phyloP scores from a whole-genome alignment of 2,113 vertebrate species.

The Malaclemys terrapin region DNA sequence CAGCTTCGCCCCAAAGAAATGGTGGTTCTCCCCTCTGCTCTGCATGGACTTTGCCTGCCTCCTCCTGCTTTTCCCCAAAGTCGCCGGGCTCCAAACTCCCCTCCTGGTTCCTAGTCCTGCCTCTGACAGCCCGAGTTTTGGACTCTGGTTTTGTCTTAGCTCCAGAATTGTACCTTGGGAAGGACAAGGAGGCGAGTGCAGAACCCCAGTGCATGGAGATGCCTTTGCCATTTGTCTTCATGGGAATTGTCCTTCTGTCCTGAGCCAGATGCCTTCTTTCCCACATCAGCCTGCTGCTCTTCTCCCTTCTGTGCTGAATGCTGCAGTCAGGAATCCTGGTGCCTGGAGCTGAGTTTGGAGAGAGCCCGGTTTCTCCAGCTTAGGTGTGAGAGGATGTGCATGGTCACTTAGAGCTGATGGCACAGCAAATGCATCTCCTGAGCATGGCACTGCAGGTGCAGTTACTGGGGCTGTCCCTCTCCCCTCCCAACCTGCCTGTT shows the following conservation, averaged over 20 bases:
- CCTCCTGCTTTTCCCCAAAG: background rate
- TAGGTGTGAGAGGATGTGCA: background rate
- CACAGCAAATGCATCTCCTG: background rate
- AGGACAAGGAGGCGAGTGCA: background rate
- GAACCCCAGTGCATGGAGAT: background rate
- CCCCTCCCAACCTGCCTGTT: background rate
- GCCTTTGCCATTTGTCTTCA: background rate
- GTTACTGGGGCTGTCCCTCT: background rate
- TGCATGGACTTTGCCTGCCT: background rate
- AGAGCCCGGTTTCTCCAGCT: too few species aligned
- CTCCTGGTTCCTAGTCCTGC: too few species aligned
- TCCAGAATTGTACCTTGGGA: background rate
- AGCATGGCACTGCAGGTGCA: background rate
- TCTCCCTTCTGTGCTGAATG: background rate
- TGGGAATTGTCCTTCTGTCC: background rate
- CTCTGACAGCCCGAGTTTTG: background rate
- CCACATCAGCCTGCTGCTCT: background rate
- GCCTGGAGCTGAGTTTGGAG: background rate
- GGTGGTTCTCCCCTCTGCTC: background rate
- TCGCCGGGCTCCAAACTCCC: fast-evolving
- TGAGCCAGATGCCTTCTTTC: background rate
- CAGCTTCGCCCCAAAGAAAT: background rate
- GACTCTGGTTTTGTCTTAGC: background rate
- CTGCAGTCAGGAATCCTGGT: too few species aligned
- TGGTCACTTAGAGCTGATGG: background rate